phyloP scores from a whole-genome alignment of 2,888 invertebrate genomes.

The Torymus aiolomorphi region DNA sequence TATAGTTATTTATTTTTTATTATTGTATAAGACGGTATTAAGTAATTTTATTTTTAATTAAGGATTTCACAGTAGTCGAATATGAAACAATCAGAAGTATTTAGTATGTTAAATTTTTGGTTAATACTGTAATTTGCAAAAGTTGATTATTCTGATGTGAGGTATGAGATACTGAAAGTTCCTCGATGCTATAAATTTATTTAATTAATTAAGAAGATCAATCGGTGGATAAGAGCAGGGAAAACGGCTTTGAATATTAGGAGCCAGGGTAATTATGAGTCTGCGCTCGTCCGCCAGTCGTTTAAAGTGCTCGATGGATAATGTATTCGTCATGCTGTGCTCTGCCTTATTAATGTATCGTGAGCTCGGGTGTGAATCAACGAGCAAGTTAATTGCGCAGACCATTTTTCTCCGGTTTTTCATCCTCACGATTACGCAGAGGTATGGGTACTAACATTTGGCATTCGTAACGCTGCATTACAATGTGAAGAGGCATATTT shows the following conservation, averaged over 20 bases:
- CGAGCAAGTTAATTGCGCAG: slow-evolving; percentile 45
- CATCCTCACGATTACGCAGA: no score
- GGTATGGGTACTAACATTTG: not conserved
- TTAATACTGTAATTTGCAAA: no score
- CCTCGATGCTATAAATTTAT: slow-evolving; percentile 33
- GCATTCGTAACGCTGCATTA: slow-evolving; percentile 13
- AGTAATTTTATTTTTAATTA: no score
- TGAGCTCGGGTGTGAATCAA: slow-evolving; percentile 48
- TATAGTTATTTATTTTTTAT: no score
- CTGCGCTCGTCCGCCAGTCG: not conserved
- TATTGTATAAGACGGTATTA: not conserved
- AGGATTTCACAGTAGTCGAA: no score
- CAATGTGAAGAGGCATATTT: slow-evolving; percentile 9
- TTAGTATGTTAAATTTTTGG: no score
- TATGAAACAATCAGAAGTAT: no score
- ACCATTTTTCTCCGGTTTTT: no score
- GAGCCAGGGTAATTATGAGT: slow-evolving; percentile 32
- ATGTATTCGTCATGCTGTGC: slow-evolving; percentile 67
- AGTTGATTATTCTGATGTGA: no score
- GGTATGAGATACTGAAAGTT: no score
- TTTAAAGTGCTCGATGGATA: slow-evolving; percentile 54
- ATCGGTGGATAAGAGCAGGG: slow-evolving; percentile 26
- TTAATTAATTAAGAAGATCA: slow-evolving; percentile 52
- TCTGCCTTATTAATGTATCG: slow-evolving; percentile 69
- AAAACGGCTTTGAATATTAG: slow-evolving; percentile 39